These are phyloP conservation scores for Xylocopa sonorina DNA, from an alignment of 1,140 invertebrate species.

Conservation along the genomic window DNA sequence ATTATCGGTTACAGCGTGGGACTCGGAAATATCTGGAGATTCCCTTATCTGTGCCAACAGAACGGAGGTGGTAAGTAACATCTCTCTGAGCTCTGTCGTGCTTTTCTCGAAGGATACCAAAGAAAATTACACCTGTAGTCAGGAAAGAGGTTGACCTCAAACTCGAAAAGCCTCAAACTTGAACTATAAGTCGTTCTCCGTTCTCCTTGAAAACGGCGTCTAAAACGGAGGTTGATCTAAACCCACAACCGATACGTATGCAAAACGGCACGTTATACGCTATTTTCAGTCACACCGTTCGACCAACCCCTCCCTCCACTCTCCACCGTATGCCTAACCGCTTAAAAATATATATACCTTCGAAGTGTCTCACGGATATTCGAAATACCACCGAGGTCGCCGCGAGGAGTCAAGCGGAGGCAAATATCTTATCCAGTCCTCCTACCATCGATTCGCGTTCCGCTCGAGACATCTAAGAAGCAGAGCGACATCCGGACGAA, in stretches of 20 bases:
- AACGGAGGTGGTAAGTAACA: slow-evolving; percentile 94
- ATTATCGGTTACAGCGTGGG: slow-evolving; percentile 96
- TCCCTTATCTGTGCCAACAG: slow-evolving; percentile 96
- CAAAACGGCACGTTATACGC: slow-evolving; percentile 9
- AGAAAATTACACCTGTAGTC: too few species aligned
- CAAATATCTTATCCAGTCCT: not conserved
- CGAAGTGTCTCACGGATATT: not conserved
- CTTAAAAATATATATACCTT: slow-evolving; percentile 39
- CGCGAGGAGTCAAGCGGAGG: not conserved
- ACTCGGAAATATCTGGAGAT: slow-evolving; percentile 97
- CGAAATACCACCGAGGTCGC: slow-evolving; percentile 12
- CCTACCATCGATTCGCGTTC: not conserved
- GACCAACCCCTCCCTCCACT: not conserved
- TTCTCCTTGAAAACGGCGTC: not conserved
- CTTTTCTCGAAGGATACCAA: not conserved
- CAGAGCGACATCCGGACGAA: slow-evolving; percentile 1
- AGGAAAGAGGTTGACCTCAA: not conserved
- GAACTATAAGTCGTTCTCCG: not conserved
- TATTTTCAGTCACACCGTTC: slow-evolving; percentile 34
- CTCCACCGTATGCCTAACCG: not conserved
- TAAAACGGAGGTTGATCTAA: not conserved
- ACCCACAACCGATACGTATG: not conserved
- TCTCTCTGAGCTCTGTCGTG: not conserved
- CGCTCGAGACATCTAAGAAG: not conserved
- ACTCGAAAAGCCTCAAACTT: not conserved